Conservation (phyloP, 2,888 invertebrate species). For the Reticulitermes lucifugus region DNA sequence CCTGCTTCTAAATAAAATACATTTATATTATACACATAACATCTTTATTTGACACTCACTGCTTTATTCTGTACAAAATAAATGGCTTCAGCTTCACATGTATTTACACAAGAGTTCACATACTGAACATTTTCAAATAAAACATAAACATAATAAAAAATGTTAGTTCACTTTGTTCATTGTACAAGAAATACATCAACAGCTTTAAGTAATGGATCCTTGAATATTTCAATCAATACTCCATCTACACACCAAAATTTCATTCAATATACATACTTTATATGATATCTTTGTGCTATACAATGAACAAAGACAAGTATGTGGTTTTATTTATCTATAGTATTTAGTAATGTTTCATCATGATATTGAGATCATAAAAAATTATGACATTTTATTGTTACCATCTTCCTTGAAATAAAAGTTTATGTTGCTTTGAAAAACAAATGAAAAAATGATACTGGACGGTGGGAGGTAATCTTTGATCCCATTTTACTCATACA, state of each 20-base stretch:
- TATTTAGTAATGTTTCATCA: neutral
- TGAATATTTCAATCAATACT: slow-evolving; percentile 5
- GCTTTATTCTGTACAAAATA: slow-evolving; percentile 47
- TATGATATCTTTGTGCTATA: slow-evolving; percentile 29
- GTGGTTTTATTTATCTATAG: neutral
- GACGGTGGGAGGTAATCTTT: slow-evolving; percentile 38
- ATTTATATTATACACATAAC: slow-evolving; percentile 21
- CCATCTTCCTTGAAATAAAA: slow-evolving; percentile 1
- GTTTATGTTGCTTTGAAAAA: neutral
- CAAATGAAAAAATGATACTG: slow-evolving; percentile 19
- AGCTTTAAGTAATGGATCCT: slow-evolving; percentile 13
- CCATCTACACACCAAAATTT: slow-evolving; percentile 19
- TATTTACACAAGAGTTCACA: slow-evolving; percentile 56
- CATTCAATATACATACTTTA: slow-evolving; percentile 15
- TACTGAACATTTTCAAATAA: slow-evolving; percentile 56
- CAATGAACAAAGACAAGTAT: slow-evolving; percentile 11
- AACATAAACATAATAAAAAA: slow-evolving; percentile 26
- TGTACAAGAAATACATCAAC: slow-evolving; percentile 9
- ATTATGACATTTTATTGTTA: neutral
- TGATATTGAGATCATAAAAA: slow-evolving; percentile 23
- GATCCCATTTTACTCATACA: slow-evolving; percentile 29
- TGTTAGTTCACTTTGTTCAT: slow-evolving; percentile 30
- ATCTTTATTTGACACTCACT: slow-evolving; percentile 44
- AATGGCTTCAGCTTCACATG: slow-evolving; percentile 23
- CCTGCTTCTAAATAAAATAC: neutral